These are phyloP conservation scores for Euura saliciscinereae DNA, from an alignment of 1,140 invertebrate genomes.

Conservation along the genomic window DNA sequence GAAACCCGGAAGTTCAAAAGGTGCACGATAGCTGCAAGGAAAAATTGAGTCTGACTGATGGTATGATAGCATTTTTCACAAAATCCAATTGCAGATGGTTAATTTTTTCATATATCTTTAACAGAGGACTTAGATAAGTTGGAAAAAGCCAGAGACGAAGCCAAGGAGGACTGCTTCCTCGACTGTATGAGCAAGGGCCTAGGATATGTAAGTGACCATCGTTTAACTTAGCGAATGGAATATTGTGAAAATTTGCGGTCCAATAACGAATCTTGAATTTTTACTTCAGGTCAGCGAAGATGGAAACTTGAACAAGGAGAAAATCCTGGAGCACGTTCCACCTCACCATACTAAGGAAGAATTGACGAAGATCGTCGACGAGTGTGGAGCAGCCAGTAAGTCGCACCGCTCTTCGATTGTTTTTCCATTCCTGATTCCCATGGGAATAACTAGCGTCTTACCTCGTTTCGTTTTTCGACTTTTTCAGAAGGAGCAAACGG, in stretches of 20 bases:
- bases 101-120: background rate
- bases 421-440: no score
- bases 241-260: no score
- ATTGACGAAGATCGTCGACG: background rate
- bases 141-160: background rate
- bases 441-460: background rate
- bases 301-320: background rate
- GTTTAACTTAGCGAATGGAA: no score
- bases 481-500: background rate
- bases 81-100: no score
- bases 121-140: background rate
- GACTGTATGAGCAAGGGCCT: background rate
- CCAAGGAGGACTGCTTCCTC: background rate
- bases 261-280: no score
- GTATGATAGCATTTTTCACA: background rate
- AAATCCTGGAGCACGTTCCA: background rate
- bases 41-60: background rate
- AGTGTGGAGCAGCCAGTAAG: background rate
- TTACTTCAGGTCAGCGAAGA: background rate
- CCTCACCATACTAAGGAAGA: background rate
- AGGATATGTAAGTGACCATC: background rate
- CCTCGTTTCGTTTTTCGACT: background rate
- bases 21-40: constrained; percentile 1
- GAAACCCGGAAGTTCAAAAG: background rate
- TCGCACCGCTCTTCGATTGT: no score